Evolutionary conservation across 2,888 invertebrate species (phyloP), one percentile per base, ranked within the genome.

Genomic region (Hirtodrosophila trivittata): DNA sequence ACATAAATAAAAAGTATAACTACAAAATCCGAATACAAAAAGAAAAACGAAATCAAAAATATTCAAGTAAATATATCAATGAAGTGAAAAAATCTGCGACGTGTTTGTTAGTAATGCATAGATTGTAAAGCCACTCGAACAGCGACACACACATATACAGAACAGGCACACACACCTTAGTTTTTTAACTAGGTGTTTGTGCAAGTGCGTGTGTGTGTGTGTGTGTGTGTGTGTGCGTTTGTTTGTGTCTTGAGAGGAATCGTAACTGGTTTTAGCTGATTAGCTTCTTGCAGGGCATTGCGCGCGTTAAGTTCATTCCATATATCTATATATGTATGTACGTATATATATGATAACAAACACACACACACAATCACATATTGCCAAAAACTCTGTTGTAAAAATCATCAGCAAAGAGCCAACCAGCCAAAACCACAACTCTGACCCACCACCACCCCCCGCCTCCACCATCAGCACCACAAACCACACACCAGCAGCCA

Each of bases 261-360:
- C 45, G 37, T 30, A 60, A 25, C 18, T 46, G 49, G 28, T 46
- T 26, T 67, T 63, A 67, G 47, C 71, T 67, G 41, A 64, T 56
- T 70, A 64, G 70, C 46, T 46, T 42, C 5, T 52, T 45, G 42
- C 45, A 73, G 74, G 74, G 77, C 77, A 55, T 73, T 73, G 68
- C 55, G 74, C 77, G 77, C 60, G 77, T 52, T 67, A 55, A 77
- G 74, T 74, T 77, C 74, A 77, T 74, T 74, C 70, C 75, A 75
- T 62, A 63, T 47, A 58, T 28, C 50, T 35, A 35, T 37, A 41
- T 46, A 26, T 14, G 18, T 47, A 28, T 37, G 28, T 47, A 56
- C 66, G n/a, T n/a, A n/a, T n/a, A 47, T 55, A 45, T 58, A 51
- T 16, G 14, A 39, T 51, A 25, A 28, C n/a, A n/a, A n/a, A n/a